A percentile compares a stretch with the other conserved stretches of the same genome.
Evolutionary conservation across 2,888 invertebrate species (phyloP).

Genomic region (Macrosiphum euphorbiae): DNA sequence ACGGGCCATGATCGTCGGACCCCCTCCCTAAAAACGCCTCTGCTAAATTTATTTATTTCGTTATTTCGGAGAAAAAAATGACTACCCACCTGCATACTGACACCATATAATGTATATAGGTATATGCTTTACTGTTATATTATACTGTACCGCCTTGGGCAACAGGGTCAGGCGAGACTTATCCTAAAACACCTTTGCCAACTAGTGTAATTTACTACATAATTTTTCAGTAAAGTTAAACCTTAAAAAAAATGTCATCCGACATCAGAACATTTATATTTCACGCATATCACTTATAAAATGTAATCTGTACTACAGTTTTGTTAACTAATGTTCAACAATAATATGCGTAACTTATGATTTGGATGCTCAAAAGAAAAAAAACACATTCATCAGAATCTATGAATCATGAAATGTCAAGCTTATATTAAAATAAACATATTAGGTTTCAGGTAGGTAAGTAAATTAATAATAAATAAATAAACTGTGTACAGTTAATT

Average conservation of each 20-base stretch:
- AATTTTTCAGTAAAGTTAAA: not conserved
- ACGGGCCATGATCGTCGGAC: not conserved
- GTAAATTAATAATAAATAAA: not conserved
- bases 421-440: not conserved
- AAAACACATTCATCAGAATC: not conserved
- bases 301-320: not conserved
- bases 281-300: not conserved
- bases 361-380: not conserved
- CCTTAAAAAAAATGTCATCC: not conserved
- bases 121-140: not conserved
- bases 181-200: not conserved
- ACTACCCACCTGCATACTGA: not conserved
- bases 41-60: not conserved
- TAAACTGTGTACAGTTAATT: not conserved
- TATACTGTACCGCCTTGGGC: not conserved
- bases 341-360: not conserved
- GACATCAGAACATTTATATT: not conserved
- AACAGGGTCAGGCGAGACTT: not conserved
- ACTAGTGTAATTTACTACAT: not conserved
- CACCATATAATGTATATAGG: not conserved
- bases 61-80: not conserved
- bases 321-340: not conserved
- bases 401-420: not conserved
- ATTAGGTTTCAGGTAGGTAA: not conserved
- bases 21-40: not conserved